phyloP scores from a whole-genome alignment of 2,888 invertebrate species.

The Agrilus mali region DNA sequence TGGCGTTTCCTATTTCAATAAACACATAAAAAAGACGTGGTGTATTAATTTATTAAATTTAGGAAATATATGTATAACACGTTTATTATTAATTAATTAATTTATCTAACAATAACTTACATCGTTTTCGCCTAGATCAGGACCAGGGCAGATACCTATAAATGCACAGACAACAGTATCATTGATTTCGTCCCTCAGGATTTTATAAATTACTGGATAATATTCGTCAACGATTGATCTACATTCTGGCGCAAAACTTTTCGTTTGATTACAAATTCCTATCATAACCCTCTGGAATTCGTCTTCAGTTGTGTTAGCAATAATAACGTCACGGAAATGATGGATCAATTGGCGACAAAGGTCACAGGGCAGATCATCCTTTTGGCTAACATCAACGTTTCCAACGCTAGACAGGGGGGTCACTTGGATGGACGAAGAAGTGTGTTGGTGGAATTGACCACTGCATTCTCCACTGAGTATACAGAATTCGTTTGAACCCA shows the following conservation, averaged over 20 bases:
- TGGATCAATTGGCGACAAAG: conserved; percentile 71
- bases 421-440: conserved; percentile 42
- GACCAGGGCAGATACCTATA: conserved; percentile 52
- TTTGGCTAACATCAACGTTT: conserved; percentile 29
- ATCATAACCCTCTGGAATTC: conserved; percentile 68
- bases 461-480: conserved; percentile 66
- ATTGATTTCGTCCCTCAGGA: conserved; percentile 54
- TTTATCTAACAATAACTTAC: conserved; percentile 19
- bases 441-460: conserved; percentile 51
- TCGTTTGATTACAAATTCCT: conserved; percentile 71
- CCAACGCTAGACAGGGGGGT: conserved; percentile 45
- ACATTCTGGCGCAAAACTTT: conserved; percentile 62
- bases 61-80: no score
- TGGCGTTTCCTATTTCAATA: conserved; percentile 26
- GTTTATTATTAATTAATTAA: no score
- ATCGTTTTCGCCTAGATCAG: conserved; percentile 17
- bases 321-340: conserved; percentile 66
- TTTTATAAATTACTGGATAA: conserved; percentile 59
- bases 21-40: conserved; percentile 5
- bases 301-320: conserved; percentile 72
- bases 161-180: conserved; percentile 56
- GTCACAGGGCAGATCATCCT: conserved; percentile 65
- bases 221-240: conserved; percentile 65
- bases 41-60: not conserved
- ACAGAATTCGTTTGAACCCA: conserved; percentile 55